phyloP scores from a whole-genome alignment of 2,797 vertebrate genomes.

The Platyrinchus mystaceus region DNA sequence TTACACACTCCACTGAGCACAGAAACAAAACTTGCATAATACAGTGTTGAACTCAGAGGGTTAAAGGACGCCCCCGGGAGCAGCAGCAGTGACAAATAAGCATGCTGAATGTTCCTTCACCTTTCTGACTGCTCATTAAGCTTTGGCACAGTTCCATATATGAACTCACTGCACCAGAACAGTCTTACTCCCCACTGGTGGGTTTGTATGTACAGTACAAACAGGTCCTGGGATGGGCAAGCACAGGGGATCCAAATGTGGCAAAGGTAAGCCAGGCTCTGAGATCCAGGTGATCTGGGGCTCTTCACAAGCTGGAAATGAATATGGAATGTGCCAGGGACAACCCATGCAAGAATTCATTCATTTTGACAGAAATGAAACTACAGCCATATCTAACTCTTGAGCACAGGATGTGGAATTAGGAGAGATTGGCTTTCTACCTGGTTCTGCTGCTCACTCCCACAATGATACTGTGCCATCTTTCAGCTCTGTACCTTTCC shows the following conservation, averaged over 20 bases:
- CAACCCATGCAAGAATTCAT: not conserved
- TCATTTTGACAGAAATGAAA: not conserved
- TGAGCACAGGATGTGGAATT: not conserved
- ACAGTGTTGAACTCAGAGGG: conserved; percentile 9
- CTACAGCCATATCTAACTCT: not conserved
- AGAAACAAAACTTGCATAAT: conserved; percentile 28
- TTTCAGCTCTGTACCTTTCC: not conserved
- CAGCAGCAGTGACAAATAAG: conserved; percentile 33
- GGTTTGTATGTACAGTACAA: not conserved
- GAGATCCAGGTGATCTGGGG: not conserved
- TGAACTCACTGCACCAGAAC: conserved; percentile 42
- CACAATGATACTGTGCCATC: not conserved
- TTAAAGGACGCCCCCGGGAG: conserved; percentile 2
- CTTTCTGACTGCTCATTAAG: conserved; percentile 59
- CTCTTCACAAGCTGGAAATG: not conserved
- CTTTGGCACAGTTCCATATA: not conserved
- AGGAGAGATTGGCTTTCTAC: not conserved
- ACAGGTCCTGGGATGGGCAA: not conserved
- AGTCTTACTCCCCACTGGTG: not conserved
- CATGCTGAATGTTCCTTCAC: conserved; percentile 14
- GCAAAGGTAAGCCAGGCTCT: not conserved
- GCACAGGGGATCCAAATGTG: not conserved
- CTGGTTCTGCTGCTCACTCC: not conserved
- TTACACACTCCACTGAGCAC: conserved; percentile 37
- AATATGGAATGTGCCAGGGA: not conserved